Evolutionary conservation across 2,888 invertebrate species (phyloP).

Genomic region (Homarus gammarus): DNA sequence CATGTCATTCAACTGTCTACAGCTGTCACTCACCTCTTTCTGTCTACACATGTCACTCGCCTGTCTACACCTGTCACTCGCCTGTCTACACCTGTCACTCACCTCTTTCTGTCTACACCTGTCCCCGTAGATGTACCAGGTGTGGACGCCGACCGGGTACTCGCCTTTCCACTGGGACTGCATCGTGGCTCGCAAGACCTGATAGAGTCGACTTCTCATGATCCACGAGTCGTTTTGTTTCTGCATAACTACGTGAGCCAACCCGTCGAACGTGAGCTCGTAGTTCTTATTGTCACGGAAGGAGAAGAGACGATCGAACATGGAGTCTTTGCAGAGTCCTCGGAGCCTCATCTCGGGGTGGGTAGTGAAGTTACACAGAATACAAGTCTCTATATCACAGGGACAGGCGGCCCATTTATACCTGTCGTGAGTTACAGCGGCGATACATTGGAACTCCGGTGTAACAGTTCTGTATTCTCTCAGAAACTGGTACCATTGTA

Average conservation of each 20-base stretch:
- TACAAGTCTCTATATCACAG: slow-evolving; percentile 55
- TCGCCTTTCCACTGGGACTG: slow-evolving; percentile 9
- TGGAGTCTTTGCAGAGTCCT: slow-evolving; percentile 34
- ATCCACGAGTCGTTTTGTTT: slow-evolving; percentile 31
- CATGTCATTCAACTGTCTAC: too few relatives aligned
- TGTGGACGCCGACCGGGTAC: slow-evolving; percentile 57
- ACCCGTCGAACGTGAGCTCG: slow-evolving; percentile 34
- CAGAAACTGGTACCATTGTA: slow-evolving; percentile 38
- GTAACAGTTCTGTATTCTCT: slow-evolving; percentile 35
- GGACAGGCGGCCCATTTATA: slow-evolving; percentile 64
- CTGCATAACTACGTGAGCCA: slow-evolving; percentile 40
- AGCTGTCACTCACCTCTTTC: not conserved
- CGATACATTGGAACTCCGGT: slow-evolving; percentile 52
- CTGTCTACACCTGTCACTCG: not conserved
- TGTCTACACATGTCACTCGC: slow-evolving; percentile 24
- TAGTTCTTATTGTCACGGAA: slow-evolving; percentile 40
- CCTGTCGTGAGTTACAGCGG: slow-evolving; percentile 34
- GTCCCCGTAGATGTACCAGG: slow-evolving; percentile 50
- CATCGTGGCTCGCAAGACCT: slow-evolving; percentile 37
- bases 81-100: slow-evolving; percentile 39
- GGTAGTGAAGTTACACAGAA: slow-evolving; percentile 58
- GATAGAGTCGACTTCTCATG: slow-evolving; percentile 58
- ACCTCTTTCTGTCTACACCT: slow-evolving; percentile 44
- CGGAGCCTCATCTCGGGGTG: slow-evolving; percentile 37
- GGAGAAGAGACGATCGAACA: slow-evolving; percentile 26